Evolutionary conservation across 2,888 invertebrate genomes (phyloP).

Genomic region (Tenthredo distinguenda): DNA sequence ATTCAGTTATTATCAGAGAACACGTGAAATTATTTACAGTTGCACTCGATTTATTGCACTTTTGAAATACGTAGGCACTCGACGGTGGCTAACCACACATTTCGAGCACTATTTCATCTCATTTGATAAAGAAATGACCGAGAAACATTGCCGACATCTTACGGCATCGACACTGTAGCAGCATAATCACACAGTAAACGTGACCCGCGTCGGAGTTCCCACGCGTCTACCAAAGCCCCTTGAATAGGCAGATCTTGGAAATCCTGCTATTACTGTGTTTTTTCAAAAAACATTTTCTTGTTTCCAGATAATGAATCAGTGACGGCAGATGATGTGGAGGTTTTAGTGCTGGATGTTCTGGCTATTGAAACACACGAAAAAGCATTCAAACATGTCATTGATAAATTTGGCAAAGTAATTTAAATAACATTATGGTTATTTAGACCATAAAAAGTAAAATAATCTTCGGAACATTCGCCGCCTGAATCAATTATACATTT

Average conservation of each 20-base stretch:
- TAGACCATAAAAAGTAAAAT: not conserved
- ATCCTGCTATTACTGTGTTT: not conserved
- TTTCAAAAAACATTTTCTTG: constrained; percentile 34
- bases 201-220: too few relatives aligned
- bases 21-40: too few relatives aligned
- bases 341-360: constrained; percentile 85
- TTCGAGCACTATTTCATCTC: too few relatives aligned
- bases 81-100: too few relatives aligned
- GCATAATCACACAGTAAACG: too few relatives aligned
- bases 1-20: too few relatives aligned
- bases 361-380: constrained; percentile 82
- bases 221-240: not conserved
- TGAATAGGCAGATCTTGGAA: not conserved
- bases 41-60: too few relatives aligned
- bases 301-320: constrained; percentile 75
- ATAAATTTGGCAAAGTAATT: constrained; percentile 83
- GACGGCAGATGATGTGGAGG: constrained; percentile 82
- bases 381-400: constrained; percentile 82
- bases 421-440: not conserved
- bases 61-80: too few relatives aligned
- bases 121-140: too few relatives aligned
- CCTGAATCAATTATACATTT: not conserved
- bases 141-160: too few relatives aligned
- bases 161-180: too few relatives aligned
- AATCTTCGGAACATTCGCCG: not conserved